Evolutionary conservation across 2,888 invertebrate genomes (phyloP).

Genomic region (Vesta saturnalis): DNA sequence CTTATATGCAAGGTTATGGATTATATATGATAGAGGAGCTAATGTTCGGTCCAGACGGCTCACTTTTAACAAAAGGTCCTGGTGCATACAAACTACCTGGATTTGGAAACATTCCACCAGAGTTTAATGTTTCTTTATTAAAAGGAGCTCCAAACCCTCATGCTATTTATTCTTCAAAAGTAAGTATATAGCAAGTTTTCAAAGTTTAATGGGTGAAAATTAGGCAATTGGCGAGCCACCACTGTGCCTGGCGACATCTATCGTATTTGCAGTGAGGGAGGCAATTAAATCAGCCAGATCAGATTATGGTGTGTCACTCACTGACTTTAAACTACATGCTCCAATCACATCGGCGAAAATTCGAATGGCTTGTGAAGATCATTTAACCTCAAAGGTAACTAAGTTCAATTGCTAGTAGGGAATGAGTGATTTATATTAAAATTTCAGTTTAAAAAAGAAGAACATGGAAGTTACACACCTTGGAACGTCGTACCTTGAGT

Average conservation of each 20-base stretch:
- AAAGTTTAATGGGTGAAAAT: neutral
- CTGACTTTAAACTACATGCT: slow-evolving; percentile 74
- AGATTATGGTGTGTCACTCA: slow-evolving; percentile 70
- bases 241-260: slow-evolving; percentile 85
- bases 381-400: slow-evolving; percentile 78
- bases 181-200: neutral
- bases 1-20: slow-evolving; percentile 94
- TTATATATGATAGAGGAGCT: slow-evolving; percentile 91
- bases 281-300: slow-evolving; percentile 83
- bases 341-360: slow-evolving; percentile 92
- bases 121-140: slow-evolving; percentile 91
- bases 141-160: slow-evolving; percentile 89
- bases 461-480: no score
- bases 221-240: slow-evolving; percentile 98
- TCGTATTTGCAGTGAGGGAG: slow-evolving; percentile 89
- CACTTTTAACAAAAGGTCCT: slow-evolving; percentile 86
- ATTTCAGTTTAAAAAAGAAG: no score
- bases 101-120: slow-evolving; percentile 88
- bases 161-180: slow-evolving; percentile 92
- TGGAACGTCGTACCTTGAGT: no score
- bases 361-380: slow-evolving; percentile 88
- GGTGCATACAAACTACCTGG: slow-evolving; percentile 95
- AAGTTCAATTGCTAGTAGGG: neutral
- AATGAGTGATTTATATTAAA: neutral
- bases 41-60: slow-evolving; percentile 85